Percentiles rank a stretch among this genome's conserved stretches.
Evolutionary conservation across 1,140 invertebrate genomes (phyloP).

Genomic region (Rhopalosiphum padi): DNA sequence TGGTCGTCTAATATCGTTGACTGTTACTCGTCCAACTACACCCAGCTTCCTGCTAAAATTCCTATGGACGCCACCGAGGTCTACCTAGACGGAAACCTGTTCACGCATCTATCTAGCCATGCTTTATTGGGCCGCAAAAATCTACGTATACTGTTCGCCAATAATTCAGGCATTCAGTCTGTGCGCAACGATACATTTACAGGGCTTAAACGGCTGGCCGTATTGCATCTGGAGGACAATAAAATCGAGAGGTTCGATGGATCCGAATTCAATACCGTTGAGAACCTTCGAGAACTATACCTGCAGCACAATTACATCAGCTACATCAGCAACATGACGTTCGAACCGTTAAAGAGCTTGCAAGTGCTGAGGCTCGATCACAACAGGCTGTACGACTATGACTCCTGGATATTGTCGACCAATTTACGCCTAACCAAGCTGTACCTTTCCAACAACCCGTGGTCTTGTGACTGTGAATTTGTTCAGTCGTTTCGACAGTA

Average conservation of each 20-base stretch:
- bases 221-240: slow-evolving; percentile 87
- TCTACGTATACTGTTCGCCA: slow-evolving; percentile 83
- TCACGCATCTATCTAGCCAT: slow-evolving; percentile 85
- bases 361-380: slow-evolving; percentile 85
- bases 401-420: slow-evolving; percentile 75
- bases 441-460: slow-evolving; percentile 82
- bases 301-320: slow-evolving; percentile 86
- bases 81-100: slow-evolving; percentile 90
- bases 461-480: slow-evolving; percentile 89
- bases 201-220: slow-evolving; percentile 77
- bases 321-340: slow-evolving; percentile 84
- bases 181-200: slow-evolving; percentile 91
- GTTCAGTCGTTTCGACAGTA: slow-evolving; percentile 79
- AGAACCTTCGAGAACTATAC: slow-evolving; percentile 82
- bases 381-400: slow-evolving; percentile 82
- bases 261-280: slow-evolving; percentile 82
- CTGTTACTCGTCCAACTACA: slow-evolving; percentile 81
- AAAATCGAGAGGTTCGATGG: slow-evolving; percentile 79
- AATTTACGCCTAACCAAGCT: slow-evolving; percentile 82
- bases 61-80: slow-evolving; percentile 95
- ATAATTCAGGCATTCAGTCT: slow-evolving; percentile 84
- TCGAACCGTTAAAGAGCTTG: slow-evolving; percentile 78
- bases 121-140: slow-evolving; percentile 90
- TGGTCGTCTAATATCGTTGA: slow-evolving; percentile 94
- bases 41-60: slow-evolving; percentile 82